Evolutionary conservation across 2,888 invertebrate species (phyloP).

Genomic region (Epistrophe grossulariae): DNA sequence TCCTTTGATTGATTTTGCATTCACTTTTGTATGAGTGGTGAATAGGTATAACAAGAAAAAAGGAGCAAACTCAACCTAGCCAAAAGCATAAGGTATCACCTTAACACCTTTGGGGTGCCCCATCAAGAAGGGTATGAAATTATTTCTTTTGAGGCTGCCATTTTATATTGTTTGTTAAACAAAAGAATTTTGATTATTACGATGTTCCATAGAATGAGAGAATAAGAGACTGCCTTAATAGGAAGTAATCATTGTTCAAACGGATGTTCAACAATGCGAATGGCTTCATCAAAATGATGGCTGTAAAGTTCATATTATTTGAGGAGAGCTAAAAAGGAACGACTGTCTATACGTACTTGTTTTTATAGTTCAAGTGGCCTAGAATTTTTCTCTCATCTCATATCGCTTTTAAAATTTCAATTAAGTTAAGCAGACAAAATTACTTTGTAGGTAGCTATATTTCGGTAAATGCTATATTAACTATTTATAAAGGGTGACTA

Average conservation of each 20-base stretch:
- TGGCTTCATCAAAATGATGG: neutral
- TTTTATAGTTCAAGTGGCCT: neutral
- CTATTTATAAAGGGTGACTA: too few relatives aligned
- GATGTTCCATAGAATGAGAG: neutral
- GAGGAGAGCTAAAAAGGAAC: neutral
- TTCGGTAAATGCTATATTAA: too few relatives aligned
- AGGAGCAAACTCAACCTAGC: neutral
- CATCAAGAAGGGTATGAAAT: conserved; percentile 1
- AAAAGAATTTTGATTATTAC: conserved; percentile 34
- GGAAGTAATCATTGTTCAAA: conserved; percentile 1
- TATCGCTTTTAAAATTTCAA: neutral
- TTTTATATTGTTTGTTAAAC: conserved; percentile 13
- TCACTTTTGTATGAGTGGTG: conserved; percentile 37
- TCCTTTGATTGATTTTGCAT: conserved; percentile 72
- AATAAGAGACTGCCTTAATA: neutral
- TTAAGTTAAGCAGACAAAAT: too few relatives aligned
- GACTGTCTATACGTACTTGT: neutral
- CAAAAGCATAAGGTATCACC: conserved; percentile 36
- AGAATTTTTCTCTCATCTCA: neutral
- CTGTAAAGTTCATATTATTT: neutral
- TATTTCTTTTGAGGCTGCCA: conserved; percentile 10
- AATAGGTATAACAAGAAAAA: conserved; percentile 1
- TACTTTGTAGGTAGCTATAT: too few relatives aligned
- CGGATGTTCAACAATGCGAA: conserved; percentile 7
- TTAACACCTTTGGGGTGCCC: conserved; percentile 43